A percentile compares a stretch with the other conserved stretches of the same genome.
Conservation (phyloP, 2,888 invertebrate species). For the Tiliacea aurago region DNA sequence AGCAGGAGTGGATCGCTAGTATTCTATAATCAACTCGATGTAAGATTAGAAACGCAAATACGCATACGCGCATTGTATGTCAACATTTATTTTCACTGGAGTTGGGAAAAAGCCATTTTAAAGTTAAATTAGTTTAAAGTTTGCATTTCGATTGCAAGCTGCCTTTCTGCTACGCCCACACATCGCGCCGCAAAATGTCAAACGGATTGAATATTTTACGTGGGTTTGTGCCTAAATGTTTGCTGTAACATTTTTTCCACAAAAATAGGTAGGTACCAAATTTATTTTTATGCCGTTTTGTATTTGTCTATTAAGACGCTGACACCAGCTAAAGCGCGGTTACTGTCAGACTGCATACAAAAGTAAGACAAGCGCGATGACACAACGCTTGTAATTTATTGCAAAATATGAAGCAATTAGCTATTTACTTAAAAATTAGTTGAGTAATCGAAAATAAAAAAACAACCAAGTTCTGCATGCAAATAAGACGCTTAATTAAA, state of each 20-base stretch:
- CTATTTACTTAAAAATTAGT: too few species aligned
- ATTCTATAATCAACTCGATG: constrained; percentile 14
- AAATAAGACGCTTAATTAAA: too few species aligned
- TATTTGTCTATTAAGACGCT: not conserved
- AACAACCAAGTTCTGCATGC: too few species aligned
- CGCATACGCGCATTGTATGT: constrained; percentile 62
- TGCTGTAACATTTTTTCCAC: not conserved
- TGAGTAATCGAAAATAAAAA: too few species aligned
- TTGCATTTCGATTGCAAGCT: constrained; percentile 74
- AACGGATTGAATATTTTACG: constrained; percentile 43
- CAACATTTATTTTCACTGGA: constrained; percentile 64
- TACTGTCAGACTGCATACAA: too few species aligned
- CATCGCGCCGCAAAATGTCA: constrained; percentile 44
- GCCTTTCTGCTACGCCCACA: constrained; percentile 53
- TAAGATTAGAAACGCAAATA: constrained; percentile 54
- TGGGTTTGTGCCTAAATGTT: constrained; percentile 14
- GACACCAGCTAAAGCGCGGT: too few species aligned
- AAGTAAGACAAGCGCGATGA: too few species aligned
- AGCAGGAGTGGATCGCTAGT: not conserved
- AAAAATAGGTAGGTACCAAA: not conserved
- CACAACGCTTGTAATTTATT: too few species aligned
- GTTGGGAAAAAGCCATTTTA: constrained; percentile 80
- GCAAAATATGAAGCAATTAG: too few species aligned
- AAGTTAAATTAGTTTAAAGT: constrained; percentile 85
- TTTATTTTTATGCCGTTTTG: not conserved